These are phyloP conservation scores for Plectus sambesii DNA, from an alignment of 1,140 invertebrate species.

Conservation along the genomic window DNA sequence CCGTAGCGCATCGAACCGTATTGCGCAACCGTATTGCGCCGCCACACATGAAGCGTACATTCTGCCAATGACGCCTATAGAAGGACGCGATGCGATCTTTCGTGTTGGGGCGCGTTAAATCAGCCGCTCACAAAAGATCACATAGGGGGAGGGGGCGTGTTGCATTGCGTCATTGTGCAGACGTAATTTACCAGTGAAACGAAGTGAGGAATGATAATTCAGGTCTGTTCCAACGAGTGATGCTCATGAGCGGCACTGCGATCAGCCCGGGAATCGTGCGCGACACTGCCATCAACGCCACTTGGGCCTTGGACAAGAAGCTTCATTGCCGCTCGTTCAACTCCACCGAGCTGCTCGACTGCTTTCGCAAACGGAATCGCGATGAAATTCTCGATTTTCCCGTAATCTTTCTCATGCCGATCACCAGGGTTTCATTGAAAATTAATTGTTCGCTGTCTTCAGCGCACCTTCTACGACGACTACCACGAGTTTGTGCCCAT, in stretches of 20 bases:
- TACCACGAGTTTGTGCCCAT: constrained; percentile 43
- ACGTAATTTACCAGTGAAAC: neutral
- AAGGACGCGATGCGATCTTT: too few species aligned
- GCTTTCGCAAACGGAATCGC: constrained; percentile 41
- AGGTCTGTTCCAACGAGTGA: constrained; percentile 72
- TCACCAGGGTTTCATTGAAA: neutral
- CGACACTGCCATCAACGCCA: constrained; percentile 42
- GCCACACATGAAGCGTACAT: too few species aligned
- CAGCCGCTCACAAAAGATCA: too few species aligned
- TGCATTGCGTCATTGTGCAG: constrained; percentile 2
- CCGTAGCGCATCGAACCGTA: too few species aligned
- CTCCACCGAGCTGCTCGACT: constrained; percentile 40
- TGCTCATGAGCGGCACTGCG: constrained; percentile 86
- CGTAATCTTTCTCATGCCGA: constrained; percentile 16
- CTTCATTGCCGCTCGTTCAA: constrained; percentile 42
- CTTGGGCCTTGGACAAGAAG: constrained; percentile 38
- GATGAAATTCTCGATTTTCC: constrained; percentile 40
- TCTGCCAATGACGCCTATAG: too few species aligned
- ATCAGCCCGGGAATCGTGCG: constrained; percentile 62
- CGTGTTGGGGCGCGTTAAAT: too few species aligned
- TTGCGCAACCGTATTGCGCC: too few species aligned
- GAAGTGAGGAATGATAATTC: constrained; percentile 13
- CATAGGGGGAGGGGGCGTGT: too few species aligned
- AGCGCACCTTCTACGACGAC: constrained; percentile 26
- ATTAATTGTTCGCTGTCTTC: constrained; percentile 8